phyloP scores from a whole-genome alignment of 2,113 vertebrate species.

The Myrmecobius fasciatus region DNA sequence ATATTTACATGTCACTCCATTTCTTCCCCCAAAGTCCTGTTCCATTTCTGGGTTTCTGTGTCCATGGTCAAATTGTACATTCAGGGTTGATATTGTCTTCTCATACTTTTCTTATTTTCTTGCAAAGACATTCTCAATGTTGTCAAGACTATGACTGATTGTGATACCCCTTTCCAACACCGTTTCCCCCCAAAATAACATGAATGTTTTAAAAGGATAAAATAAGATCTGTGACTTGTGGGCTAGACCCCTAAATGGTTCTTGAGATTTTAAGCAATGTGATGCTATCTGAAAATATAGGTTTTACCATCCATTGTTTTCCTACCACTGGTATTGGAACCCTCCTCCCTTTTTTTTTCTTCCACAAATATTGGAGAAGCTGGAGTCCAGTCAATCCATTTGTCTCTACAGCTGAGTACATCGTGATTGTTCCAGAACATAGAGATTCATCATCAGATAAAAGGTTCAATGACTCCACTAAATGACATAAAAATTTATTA shows the following conservation, averaged over 20 bases:
- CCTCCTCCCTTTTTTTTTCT: neutral
- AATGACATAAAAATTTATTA: neutral
- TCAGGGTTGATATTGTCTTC: neutral
- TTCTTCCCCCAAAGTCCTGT: neutral
- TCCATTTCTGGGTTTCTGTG: neutral
- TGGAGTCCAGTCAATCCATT: neutral
- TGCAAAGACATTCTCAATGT: neutral
- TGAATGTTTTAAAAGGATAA: neutral
- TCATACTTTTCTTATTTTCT: neutral
- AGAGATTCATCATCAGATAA: neutral
- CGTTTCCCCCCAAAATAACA: neutral
- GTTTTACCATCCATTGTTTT: neutral
- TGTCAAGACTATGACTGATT: neutral
- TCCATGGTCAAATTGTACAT: neutral
- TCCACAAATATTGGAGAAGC: neutral
- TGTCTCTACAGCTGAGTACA: neutral
- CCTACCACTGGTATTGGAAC: neutral
- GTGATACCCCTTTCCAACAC: neutral
- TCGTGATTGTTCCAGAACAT: neutral
- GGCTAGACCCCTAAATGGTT: neutral
- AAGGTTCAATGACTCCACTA: neutral
- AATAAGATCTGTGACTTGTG: neutral
- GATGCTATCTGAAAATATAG: neutral
- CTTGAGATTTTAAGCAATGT: neutral
- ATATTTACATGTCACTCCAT: neutral